Base-by-base conservation (phyloP, 2,888 invertebrate genomes). In the Hesperia comma region DNA sequence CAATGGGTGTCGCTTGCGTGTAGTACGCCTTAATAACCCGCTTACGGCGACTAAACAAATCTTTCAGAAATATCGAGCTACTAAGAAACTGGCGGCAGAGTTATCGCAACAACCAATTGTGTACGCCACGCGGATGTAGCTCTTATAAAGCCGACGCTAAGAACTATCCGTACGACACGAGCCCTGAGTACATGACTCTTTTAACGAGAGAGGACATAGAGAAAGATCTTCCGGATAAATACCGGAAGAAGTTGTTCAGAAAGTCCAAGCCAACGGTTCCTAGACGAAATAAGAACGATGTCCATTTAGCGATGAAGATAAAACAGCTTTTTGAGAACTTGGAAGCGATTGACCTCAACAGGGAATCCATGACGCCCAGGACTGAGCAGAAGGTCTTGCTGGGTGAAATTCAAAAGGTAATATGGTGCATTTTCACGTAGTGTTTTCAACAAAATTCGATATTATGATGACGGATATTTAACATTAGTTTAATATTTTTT, bases 371-470 rank as follows among this genome's bases (percentile, higher is more conserved):
- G 83, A 89, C 94, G 15, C 94, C 94, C 0, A 85, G 93, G 67
- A 87, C 92, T 0, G 93, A 94, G 73, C 94, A 94, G 76, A 92
- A 90, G 73, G 81, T 91, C 57, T 82, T 94, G 7, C 77, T 93
- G 68, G 87, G 85, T 69, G 94, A 95, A 79, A 95, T 95, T 74
- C 92, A 94, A 74, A 94, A 94, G 92, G 95, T 95, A 77, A 19
- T 8, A 40, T 1, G 6, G 33, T 26, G 3, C 4, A 4, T n/a
- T 55, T 19, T 14, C 21, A n/a, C 2, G 26, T 32, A n/a, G 10
- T 17, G n/a, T 15, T 6, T 46, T 4, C 19, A 15, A 15, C 6
- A n/a, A n/a, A n/a, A n/a, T n/a, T n/a, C n/a, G n/a, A n/a, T n/a
- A n/a, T n/a, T n/a, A n/a, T n/a, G n/a, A n/a, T n/a, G n/a, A n/a